Evolutionary conservation across 2,888 invertebrate genomes (phyloP).

Genomic region (Tinea semifulvella): DNA sequence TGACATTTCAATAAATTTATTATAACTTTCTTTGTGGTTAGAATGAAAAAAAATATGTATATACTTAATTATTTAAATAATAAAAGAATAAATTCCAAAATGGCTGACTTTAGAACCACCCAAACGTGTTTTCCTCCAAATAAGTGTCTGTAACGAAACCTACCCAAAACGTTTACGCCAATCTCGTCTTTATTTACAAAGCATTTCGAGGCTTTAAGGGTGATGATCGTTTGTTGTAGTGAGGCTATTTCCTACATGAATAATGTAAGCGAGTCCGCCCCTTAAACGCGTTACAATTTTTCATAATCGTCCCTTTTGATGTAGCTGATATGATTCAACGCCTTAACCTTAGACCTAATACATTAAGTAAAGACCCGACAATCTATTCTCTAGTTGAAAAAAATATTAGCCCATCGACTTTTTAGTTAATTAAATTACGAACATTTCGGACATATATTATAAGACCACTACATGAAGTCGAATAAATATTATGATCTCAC

Average conservation of each 20-base stretch:
- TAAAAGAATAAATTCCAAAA: background rate
- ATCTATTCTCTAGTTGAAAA: too few relatives aligned
- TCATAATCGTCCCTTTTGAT: constrained; percentile 59
- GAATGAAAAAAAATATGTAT: too few relatives aligned
- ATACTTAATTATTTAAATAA: too few relatives aligned
- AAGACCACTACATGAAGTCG: too few relatives aligned
- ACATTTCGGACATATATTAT: too few relatives aligned
- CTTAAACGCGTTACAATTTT: constrained; percentile 63
- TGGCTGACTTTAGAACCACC: background rate
- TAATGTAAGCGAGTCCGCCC: constrained; percentile 55
- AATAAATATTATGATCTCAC: too few relatives aligned
- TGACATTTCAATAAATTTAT: too few relatives aligned
- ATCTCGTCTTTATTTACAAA: background rate
- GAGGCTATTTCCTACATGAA: constrained; percentile 33
- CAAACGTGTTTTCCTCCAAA: constrained; percentile 2
- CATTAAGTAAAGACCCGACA: too few relatives aligned
- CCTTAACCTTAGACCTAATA: too few relatives aligned
- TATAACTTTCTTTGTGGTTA: too few relatives aligned
- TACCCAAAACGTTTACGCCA: background rate
- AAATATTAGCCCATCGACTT: too few relatives aligned
- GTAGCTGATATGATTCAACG: constrained; percentile 9
- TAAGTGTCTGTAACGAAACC: constrained; percentile 5
- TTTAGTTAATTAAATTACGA: too few relatives aligned
- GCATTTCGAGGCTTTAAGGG: background rate
- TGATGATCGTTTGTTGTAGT: background rate